phyloP scores from a whole-genome alignment of 1,140 invertebrate species.

The Penaeus japonicus region DNA sequence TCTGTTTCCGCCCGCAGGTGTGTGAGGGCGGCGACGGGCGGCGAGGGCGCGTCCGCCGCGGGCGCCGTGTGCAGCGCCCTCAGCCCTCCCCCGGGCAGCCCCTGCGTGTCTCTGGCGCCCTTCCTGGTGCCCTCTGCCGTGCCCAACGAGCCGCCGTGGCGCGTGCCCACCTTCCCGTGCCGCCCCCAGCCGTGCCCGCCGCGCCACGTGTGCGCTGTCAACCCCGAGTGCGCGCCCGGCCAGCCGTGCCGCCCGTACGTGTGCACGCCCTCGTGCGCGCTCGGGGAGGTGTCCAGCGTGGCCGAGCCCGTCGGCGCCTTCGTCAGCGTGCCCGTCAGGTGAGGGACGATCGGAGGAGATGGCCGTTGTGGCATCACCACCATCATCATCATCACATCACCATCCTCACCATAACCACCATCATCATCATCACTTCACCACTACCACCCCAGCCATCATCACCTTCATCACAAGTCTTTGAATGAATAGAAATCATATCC shows the following conservation, averaged over 20 bases:
- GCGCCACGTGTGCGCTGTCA: slow-evolving; percentile 26
- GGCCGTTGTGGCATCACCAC: no score
- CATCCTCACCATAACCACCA: no score
- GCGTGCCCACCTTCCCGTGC: slow-evolving; percentile 40
- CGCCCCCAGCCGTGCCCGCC: slow-evolving; percentile 27
- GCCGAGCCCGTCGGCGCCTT: slow-evolving; percentile 36
- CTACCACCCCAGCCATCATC: no score
- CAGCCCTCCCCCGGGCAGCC: slow-evolving; percentile 36
- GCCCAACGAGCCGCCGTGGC: slow-evolving; percentile 43
- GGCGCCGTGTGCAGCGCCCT: slow-evolving; percentile 29
- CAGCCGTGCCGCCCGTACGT: slow-evolving; percentile 35
- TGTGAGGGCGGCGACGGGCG: not conserved
- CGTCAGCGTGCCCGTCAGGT: slow-evolving; percentile 38
- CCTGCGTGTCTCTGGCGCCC: slow-evolving; percentile 34
- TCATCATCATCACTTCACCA: no score
- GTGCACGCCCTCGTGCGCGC: slow-evolving; percentile 30
- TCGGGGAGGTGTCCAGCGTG: slow-evolving; percentile 42
- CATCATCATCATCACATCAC: no score
- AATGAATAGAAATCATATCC: no score
- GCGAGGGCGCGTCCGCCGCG: slow-evolving; percentile 19
- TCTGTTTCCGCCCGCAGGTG: not conserved
- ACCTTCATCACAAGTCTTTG: no score
- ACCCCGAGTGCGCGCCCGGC: slow-evolving; percentile 22
- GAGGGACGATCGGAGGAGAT: no score
- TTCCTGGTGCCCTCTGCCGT: slow-evolving; percentile 16